Evolutionary conservation across 2,797 vertebrate species (phyloP), one percentile per base, ranked within the genome.

Genomic region (Calcarius lapponicus): DNA sequence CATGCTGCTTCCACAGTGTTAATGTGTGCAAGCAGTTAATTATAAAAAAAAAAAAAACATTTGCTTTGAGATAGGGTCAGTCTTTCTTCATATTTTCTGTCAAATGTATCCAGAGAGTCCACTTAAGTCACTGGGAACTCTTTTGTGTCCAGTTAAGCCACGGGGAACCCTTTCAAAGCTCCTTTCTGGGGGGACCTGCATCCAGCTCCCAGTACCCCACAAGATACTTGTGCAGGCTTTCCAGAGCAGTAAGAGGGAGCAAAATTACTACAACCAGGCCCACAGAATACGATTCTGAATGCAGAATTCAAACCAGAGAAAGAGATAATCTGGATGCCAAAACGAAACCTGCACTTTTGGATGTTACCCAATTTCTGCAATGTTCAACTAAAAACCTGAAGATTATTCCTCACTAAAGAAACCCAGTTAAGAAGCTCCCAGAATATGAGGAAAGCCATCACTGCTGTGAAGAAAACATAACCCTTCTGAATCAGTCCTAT

Each of bases 291-390:
- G 43, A 64, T 56, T 61, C 81, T 78, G 88, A 96, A 88, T 88
- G 92, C 75, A 96, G 81, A 95, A 89, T 81, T 96, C 82, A 92
- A 81, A 94, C 71, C 65, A 96, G 80, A 84, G 73, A 76, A 95
- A 90, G 62, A 92, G 71, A 73, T 24, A 65, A 85, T 21, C 26
- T 43, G 58, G 36, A 75, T 79, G 62, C n/a, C 81, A 47, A 95
- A 80, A 64, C 9, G 28, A 93, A 94, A n/a, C 22, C 48, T 25
- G 51, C 66, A 43, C 73, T 65, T 81, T 45, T 40, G 32, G 67
- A 64, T 73, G 11, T 70, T 48, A 73, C 11, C 17, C 29, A 82
- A 31, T 2, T 61, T 80, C 82, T 45, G 34, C 86, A 43, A 48
- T 47, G 50, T 62, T 67, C 87, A 53, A 73, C 43, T 31, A 31